Conservation (phyloP, 2,888 invertebrate species). For the Drosophila mettleri region DNA sequence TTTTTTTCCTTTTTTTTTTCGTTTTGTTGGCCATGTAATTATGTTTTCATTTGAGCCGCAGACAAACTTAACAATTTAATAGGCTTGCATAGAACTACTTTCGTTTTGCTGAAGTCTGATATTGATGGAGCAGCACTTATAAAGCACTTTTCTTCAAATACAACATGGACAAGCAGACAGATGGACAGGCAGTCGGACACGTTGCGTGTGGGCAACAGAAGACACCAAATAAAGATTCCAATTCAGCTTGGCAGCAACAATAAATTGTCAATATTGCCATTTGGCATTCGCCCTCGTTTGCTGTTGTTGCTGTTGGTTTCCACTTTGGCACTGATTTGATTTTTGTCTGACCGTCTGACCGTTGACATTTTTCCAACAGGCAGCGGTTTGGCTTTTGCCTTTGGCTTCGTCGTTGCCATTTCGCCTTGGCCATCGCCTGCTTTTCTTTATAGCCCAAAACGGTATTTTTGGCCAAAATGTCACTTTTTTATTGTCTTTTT, state of each 20-base stretch:
- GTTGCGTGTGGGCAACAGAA: constrained; percentile 55
- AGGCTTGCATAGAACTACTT: constrained; percentile 70
- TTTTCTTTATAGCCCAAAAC: constrained; percentile 56
- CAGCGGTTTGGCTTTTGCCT: constrained; percentile 25
- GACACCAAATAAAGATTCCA: constrained; percentile 55
- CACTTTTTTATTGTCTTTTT: constrained; percentile 78
- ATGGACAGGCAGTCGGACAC: constrained; percentile 11
- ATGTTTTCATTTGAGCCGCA: constrained; percentile 63
- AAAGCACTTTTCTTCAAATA: constrained; percentile 65
- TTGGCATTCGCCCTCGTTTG: constrained; percentile 20
- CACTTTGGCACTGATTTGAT: constrained; percentile 73
- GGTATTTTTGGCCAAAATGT: constrained; percentile 73
- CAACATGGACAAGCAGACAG: constrained; percentile 11
- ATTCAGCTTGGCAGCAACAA: constrained; percentile 57
- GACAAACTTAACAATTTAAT: constrained; percentile 57
- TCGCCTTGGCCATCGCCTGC: constrained; percentile 26
- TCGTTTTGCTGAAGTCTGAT: constrained; percentile 72
- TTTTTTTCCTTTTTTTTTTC: too few species aligned
- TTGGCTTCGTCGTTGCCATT: constrained; percentile 5
- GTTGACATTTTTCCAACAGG: constrained; percentile 30
- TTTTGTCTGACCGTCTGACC: constrained; percentile 43
- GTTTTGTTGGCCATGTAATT: constrained; percentile 59
- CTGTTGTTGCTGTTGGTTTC: constrained; percentile 46
- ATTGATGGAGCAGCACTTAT: constrained; percentile 72
- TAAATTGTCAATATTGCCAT: constrained; percentile 74